Evolutionary conservation across 30 jellyfish, hydroid and myxozoan genomes (phyloP), one percentile per base, ranked within the genome.

Genomic region (Hydractinia echinata): DNA sequence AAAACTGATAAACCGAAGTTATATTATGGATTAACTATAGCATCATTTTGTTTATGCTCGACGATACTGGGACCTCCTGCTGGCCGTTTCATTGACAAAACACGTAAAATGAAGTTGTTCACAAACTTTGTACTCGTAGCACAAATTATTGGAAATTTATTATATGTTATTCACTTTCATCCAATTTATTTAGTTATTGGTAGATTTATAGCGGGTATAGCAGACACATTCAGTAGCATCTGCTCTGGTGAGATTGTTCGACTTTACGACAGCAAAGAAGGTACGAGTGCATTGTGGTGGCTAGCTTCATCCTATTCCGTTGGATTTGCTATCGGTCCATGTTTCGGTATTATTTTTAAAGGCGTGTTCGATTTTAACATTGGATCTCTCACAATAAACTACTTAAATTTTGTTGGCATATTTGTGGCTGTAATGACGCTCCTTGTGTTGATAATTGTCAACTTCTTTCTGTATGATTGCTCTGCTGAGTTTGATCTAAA

Each of bases 291-390:
- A 58, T 44, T 78, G 13, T 54, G 86, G 53, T 60, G 21, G 15
- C 51, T 78, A 20, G 86, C 70, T 15, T 49, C 58, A 9, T 56
- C 15, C 16, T 30, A 60, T 54, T 54, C 71, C 58, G 49, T 78
- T 8, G 86, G 86, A 9, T 44, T 55, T n/a, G 51, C 55, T 6
- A 54, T 62, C 51, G 86, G 86, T n/a, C 86, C 86, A 64, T 7
- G 19, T 6, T 64, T 64, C 4, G 76, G 55, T 10, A n/a, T 76
- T 30, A 8, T 76, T 15, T 76, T 76, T 16, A 20, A 20, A 16
- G 76, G 54, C 16, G n/a, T 20, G 9, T 8, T 76, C 30, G 84
- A 30, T 1, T 76, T 76, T 54, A 30, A 16, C 11, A 76, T 76
- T 54, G 84, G 84, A 7, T 76, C 84, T 5, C 54, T 51, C 48